Evolutionary conservation across 2,113 vertebrate species (phyloP).

Genomic region (Embiotoca jacksoni): DNA sequence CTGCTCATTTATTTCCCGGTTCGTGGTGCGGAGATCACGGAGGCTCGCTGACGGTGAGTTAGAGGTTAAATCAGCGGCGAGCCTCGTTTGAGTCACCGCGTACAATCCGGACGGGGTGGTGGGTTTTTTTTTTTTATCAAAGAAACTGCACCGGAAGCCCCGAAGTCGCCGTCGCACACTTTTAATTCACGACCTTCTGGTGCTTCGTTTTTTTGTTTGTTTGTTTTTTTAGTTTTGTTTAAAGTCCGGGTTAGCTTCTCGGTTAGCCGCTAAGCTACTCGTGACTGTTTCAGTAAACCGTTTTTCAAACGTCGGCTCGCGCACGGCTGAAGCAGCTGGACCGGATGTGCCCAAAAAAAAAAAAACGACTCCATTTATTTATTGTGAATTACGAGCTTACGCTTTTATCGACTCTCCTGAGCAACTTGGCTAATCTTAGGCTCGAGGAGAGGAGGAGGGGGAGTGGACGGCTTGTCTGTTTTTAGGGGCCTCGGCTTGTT

Average conservation of each 20-base stretch:
- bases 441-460: neutral
- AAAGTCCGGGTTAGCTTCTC: slow-evolving; percentile 12
- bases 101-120: no score
- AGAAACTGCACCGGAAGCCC: neutral
- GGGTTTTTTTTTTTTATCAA: no score
- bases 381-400: neutral
- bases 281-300: neutral
- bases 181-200: neutral
- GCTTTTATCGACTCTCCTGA: neutral
- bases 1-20: no score
- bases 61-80: neutral
- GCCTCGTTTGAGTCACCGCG: no score
- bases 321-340: fast-evolving
- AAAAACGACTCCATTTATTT: neutral
- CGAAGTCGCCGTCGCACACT: neutral
- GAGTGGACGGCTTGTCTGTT: neutral
- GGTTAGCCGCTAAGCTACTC: slow-evolving; percentile 6
- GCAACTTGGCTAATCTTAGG: neutral
- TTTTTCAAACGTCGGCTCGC: neutral
- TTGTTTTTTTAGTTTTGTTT: neutral
- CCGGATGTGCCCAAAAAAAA: neutral
- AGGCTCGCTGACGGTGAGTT: slow-evolving; percentile 33
- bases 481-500: slow-evolving; percentile 48
- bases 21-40: neutral
- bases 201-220: neutral